Evolutionary conservation across 2,888 invertebrate genomes (phyloP).

Genomic region (Aphodius granarius): DNA sequence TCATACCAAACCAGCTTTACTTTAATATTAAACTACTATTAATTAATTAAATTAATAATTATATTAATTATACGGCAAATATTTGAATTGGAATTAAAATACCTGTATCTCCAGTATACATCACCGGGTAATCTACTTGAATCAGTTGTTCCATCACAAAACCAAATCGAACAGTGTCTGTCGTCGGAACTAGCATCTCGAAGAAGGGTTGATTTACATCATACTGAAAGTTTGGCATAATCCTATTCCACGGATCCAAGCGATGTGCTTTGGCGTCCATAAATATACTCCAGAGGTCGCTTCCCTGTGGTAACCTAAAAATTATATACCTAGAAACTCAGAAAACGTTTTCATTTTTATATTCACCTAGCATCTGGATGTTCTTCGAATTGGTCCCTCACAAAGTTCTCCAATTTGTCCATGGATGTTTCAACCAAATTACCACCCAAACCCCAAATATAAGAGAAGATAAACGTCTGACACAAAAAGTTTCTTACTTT

Average conservation of each 20-base stretch:
- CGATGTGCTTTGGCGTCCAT: slow-evolving; percentile 70
- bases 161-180: slow-evolving; percentile 87
- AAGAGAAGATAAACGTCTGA: slow-evolving; percentile 80
- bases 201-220: slow-evolving; percentile 75
- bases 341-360: background rate
- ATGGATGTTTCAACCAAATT: slow-evolving; percentile 74
- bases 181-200: slow-evolving; percentile 87
- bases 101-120: slow-evolving; percentile 90
- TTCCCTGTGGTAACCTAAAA: slow-evolving; percentile 68
- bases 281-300: slow-evolving; percentile 75
- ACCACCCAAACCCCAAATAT: slow-evolving; percentile 86
- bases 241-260: slow-evolving; percentile 78
- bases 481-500: slow-evolving; percentile 67
- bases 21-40: too few species aligned
- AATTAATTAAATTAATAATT: background rate
- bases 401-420: slow-evolving; percentile 68
- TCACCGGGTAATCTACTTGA: slow-evolving; percentile 72
- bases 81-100: background rate
- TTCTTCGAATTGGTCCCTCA: slow-evolving; percentile 71
- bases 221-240: slow-evolving; percentile 75
- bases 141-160: slow-evolving; percentile 78
- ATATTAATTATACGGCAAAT: background rate
- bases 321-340: background rate
- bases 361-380: slow-evolving; percentile 65
- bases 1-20: too few species aligned